Percentiles rank a stretch among this genome's conserved stretches.
These are phyloP conservation scores for Silurus lanzhouensis DNA, from an alignment of 2,797 vertebrate genomes.

Conservation along the genomic window DNA sequence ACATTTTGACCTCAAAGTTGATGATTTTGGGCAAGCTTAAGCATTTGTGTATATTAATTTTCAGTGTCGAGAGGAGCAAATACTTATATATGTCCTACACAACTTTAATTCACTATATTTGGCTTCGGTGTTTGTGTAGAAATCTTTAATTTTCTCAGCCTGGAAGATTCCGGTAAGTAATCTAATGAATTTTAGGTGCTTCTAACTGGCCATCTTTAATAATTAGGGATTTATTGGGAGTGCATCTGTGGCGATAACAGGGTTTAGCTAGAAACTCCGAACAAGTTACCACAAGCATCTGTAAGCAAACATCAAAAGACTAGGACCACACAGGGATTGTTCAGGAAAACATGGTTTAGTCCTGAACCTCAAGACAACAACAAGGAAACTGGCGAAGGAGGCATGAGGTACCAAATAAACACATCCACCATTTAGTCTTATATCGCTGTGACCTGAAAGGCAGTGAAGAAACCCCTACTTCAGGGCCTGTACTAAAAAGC, in stretches of 20 bases:
- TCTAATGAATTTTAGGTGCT: neutral
- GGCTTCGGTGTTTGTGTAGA: neutral
- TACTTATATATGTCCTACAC: no score
- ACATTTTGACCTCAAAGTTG: no score
- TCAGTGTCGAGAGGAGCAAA: no score
- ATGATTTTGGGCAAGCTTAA: no score
- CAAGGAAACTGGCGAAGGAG: neutral
- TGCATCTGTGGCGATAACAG: neutral
- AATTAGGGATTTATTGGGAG: neutral
- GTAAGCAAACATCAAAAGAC: neutral
- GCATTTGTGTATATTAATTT: no score
- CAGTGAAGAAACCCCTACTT: neutral
- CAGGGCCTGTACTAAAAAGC: neutral
- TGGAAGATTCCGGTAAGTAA: neutral
- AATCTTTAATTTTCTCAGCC: neutral
- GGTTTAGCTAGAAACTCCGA: no score
- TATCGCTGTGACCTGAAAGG: neutral
- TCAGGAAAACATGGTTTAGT: neutral
- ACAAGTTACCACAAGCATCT: neutral
- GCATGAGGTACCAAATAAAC: neutral
- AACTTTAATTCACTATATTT: neutral
- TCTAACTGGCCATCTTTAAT: neutral
- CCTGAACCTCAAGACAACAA: slow-evolving; percentile 11
- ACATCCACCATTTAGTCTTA: neutral
- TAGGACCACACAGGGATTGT: neutral